Evolutionary conservation across 2,888 invertebrate genomes (phyloP).

Genomic region (Myopa tessellatipennis): DNA sequence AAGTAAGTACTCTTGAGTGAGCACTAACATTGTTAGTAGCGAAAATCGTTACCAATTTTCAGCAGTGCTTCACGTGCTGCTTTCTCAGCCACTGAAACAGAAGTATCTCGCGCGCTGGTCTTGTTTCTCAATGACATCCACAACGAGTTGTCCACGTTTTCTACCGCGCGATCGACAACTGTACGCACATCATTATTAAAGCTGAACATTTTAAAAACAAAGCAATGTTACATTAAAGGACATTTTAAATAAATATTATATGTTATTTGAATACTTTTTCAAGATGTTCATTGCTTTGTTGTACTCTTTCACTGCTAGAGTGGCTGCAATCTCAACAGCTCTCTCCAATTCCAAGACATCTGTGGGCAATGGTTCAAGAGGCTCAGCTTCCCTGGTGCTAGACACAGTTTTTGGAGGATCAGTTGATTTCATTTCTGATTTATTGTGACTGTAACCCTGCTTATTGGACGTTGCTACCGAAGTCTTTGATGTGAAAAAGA

Average conservation of each 20-base stretch:
- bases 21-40: neutral
- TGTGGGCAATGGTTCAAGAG: conserved; percentile 65
- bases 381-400: conserved; percentile 31
- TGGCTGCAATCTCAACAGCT: conserved; percentile 71
- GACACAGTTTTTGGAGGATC: neutral
- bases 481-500: neutral
- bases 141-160: conserved; percentile 71
- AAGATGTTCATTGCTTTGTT: conserved; percentile 74
- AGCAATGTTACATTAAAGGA: neutral
- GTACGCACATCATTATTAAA: conserved; percentile 69
- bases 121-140: conserved; percentile 73
- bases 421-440: neutral
- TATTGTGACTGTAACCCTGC: neutral
- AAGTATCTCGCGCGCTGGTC: conserved; percentile 71
- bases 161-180: conserved; percentile 74
- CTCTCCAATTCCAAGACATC: conserved; percentile 72
- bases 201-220: conserved; percentile 57
- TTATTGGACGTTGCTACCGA: neutral
- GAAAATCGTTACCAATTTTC: conserved; percentile 69
- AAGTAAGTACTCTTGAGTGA: neutral
- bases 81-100: conserved; percentile 72
- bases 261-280: conserved; percentile 59
- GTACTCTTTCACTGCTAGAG: conserved; percentile 77
- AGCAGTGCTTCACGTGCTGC: conserved; percentile 72
- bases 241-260: conserved; percentile 9